A percentile compares a stretch with the other conserved stretches of the same genome.
These are phyloP conservation scores for Lottia scabra DNA, from an alignment of 2,888 invertebrate genomes.

Conservation along the genomic window DNA sequence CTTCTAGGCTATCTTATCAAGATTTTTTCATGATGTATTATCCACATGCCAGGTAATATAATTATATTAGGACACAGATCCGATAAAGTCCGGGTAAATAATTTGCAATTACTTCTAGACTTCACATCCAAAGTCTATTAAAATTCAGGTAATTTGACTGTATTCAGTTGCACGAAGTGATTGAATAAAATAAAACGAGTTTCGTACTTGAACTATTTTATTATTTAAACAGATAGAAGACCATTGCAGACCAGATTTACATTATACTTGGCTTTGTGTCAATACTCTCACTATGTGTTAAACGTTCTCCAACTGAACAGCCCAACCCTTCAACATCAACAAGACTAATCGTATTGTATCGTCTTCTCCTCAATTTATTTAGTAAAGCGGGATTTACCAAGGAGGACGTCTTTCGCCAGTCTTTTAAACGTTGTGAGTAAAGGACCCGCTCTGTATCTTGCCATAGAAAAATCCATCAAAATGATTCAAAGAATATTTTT, in stretches of 20 bases:
- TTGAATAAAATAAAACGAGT: no score
- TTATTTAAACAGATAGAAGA: neutral
- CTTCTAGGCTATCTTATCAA: no score
- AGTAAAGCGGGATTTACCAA: neutral
- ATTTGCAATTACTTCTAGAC: no score
- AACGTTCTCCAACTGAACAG: neutral
- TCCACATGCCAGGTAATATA: no score
- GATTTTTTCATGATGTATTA: no score
- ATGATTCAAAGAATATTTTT: neutral
- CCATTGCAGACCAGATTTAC: neutral
- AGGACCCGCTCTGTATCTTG: neutral
- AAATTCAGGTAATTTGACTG: no score
- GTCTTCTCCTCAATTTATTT: neutral
- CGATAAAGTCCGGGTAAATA: no score
- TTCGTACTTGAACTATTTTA: no score
- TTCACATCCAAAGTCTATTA: no score
- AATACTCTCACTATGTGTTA: neutral
- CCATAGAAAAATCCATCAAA: neutral
- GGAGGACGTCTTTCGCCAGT: neutral
- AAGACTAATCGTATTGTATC: neutral
- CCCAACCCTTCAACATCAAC: neutral
- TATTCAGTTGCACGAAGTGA: no score
- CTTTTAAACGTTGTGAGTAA: neutral
- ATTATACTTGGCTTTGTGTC: neutral
- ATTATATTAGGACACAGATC: no score